Conservation (phyloP, 2,888 invertebrate genomes). For the Andrena trimmerana region DNA sequence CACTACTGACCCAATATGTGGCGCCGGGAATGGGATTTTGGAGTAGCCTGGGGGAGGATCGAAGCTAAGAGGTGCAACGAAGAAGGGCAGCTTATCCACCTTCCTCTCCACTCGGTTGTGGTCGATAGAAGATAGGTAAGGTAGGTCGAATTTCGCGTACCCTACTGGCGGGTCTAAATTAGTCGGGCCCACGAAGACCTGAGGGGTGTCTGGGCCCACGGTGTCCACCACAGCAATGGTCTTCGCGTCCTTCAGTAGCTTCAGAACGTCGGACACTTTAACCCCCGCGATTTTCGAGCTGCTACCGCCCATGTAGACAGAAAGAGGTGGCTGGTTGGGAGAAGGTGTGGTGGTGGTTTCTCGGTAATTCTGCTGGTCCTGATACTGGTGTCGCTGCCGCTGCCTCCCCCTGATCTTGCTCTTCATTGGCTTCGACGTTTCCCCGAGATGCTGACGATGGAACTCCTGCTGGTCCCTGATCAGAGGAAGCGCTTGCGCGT, state of each 20-base stretch:
- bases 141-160: constrained; percentile 93
- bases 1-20: constrained; percentile 94
- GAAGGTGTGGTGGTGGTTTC: constrained; percentile 75
- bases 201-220: constrained; percentile 89
- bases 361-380: constrained; percentile 61
- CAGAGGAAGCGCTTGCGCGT: constrained; percentile 69
- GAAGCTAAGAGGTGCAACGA: constrained; percentile 94
- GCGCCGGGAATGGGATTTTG: constrained; percentile 94
- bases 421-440: constrained; percentile 63
- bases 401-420: constrained; percentile 54
- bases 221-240: constrained; percentile 92
- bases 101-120: constrained; percentile 89
- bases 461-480: constrained; percentile 71
- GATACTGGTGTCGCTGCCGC: constrained; percentile 60
- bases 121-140: constrained; percentile 92
- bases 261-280: constrained; percentile 90
- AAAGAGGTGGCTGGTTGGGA: constrained; percentile 94
- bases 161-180: constrained; percentile 90
- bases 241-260: constrained; percentile 89
- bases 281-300: constrained; percentile 85
- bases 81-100: constrained; percentile 92
- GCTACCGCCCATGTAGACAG: constrained; percentile 90
- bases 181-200: constrained; percentile 93
- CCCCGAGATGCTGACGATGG: constrained; percentile 77
- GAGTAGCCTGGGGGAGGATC: constrained; percentile 94